Evolutionary conservation across 2,797 vertebrate species (phyloP).

Genomic region (Coccyzus lansbergi): DNA sequence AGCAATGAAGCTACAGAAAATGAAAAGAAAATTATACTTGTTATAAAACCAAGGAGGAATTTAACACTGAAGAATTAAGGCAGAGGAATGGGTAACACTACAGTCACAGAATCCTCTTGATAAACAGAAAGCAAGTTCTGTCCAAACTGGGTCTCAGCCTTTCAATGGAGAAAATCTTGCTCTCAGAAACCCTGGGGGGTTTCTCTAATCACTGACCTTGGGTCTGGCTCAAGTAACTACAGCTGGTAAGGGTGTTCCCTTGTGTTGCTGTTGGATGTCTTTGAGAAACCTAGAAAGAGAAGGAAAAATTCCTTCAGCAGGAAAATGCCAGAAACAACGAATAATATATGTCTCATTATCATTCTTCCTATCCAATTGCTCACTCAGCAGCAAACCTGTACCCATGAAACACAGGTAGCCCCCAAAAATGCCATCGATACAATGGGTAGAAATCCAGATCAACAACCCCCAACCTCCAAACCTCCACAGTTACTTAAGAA

Average conservation of each 20-base stretch:
- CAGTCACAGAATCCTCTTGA: accelerated
- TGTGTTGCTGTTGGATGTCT: not conserved
- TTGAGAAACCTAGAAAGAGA: not conserved
- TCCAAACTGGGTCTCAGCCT: no score
- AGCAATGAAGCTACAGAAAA: not conserved
- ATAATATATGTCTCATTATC: not conserved
- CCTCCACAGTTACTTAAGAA: not conserved
- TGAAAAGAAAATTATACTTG: not conserved
- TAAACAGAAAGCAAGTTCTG: not conserved
- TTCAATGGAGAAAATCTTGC: not conserved
- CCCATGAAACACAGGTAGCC: not conserved
- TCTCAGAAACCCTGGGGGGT: no score
- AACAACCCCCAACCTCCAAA: not conserved
- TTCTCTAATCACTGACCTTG: not conserved
- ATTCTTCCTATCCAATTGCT: no score
- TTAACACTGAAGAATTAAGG: not conserved
- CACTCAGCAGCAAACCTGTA: not conserved
- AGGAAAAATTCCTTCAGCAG: not conserved
- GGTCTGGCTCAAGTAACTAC: not conserved
- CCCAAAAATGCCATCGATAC: accelerated
- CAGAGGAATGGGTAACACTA: not conserved
- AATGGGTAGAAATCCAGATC: not conserved
- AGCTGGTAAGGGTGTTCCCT: not conserved
- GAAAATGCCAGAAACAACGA: accelerated
- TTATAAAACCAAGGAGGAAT: not conserved